phyloP scores from a whole-genome alignment of 1,140 invertebrate genomes.

The Lerema accius region DNA sequence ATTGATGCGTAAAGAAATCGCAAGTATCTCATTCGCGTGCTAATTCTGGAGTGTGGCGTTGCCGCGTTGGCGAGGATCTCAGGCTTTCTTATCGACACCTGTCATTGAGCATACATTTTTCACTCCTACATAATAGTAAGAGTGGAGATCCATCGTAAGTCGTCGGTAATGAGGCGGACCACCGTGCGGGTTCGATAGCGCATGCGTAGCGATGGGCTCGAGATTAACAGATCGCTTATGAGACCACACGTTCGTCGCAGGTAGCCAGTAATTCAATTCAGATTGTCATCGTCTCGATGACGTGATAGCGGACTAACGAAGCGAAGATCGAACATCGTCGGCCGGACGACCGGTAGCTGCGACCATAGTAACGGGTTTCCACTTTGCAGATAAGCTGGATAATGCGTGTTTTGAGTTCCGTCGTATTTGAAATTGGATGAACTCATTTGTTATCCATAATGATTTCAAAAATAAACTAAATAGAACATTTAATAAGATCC shows the following conservation, averaged over 20 bases:
- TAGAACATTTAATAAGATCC: too few species aligned
- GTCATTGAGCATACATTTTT: slow-evolving; percentile 73
- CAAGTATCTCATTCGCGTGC: slow-evolving; percentile 48
- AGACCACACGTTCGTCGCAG: slow-evolving; percentile 77
- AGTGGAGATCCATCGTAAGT: slow-evolving; percentile 53
- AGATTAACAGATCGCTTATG: slow-evolving; percentile 74
- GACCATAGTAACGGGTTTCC: slow-evolving; percentile 57
- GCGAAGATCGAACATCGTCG: slow-evolving; percentile 62
- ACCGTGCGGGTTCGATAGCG: slow-evolving; percentile 65
- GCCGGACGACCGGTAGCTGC: slow-evolving; percentile 55
- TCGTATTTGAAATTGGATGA: neutral
- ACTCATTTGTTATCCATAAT: neutral
- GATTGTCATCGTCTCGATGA: slow-evolving; percentile 78
- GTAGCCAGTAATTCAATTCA: slow-evolving; percentile 79
- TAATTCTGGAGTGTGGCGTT: slow-evolving; percentile 41
- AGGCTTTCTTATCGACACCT: slow-evolving; percentile 67
- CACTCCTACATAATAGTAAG: slow-evolving; percentile 69
- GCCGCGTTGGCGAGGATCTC: slow-evolving; percentile 37
- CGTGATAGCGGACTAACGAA: slow-evolving; percentile 72
- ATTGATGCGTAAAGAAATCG: slow-evolving; percentile 56
- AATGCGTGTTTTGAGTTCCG: slow-evolving; percentile 35
- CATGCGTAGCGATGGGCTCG: slow-evolving; percentile 64
- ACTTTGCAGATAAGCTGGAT: slow-evolving; percentile 34
- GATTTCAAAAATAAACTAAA: too few species aligned
- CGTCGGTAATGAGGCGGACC: slow-evolving; percentile 75